Evolutionary conservation across 2,113 vertebrate genomes (phyloP).

Genomic region (Cranoglanis bouderius): DNA sequence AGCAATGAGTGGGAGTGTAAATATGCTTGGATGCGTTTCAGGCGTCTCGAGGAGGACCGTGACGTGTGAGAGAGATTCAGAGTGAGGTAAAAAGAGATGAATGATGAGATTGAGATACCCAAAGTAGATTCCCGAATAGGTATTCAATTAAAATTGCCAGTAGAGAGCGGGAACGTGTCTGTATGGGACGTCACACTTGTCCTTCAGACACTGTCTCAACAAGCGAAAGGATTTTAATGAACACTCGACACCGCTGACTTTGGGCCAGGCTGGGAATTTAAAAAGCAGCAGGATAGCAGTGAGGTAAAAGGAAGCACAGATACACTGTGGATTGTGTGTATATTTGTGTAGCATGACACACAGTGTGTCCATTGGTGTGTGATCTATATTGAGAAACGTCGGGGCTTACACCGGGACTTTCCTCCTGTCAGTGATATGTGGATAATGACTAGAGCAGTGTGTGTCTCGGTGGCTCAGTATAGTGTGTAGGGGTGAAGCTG

Average conservation of each 20-base stretch:
- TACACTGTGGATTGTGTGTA: neutral
- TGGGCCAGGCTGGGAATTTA: slow-evolving; percentile 36
- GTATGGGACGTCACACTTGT: slow-evolving; percentile 50
- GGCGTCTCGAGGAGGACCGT: neutral
- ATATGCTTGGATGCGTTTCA: slow-evolving; percentile 20
- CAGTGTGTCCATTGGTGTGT: slow-evolving; percentile 9
- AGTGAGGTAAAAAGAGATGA: neutral
- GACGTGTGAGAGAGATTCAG: neutral
- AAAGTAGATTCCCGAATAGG: neutral
- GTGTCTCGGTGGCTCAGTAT: slow-evolving; percentile 30
- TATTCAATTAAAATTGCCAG: neutral
- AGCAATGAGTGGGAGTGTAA: slow-evolving; percentile 22
- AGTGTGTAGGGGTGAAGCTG: slow-evolving; percentile 9
- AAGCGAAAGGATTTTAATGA: slow-evolving; percentile 60
- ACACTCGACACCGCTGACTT: slow-evolving; percentile 51
- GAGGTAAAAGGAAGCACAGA: neutral
- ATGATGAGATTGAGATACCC: neutral
- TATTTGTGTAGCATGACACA: slow-evolving; percentile 11
- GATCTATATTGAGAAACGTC: slow-evolving; percentile 40
- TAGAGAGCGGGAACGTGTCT: slow-evolving; percentile 12
- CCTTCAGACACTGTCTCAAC: slow-evolving; percentile 56
- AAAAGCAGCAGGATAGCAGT: slow-evolving; percentile 22
- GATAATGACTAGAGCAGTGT: slow-evolving; percentile 37
- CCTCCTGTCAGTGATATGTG: slow-evolving; percentile 43
- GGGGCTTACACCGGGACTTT: slow-evolving; percentile 8